Evolutionary conservation across 2,888 invertebrate genomes (phyloP), one percentile per base, ranked within the genome.

Genomic region (Macrosiphum euphorbiae): DNA sequence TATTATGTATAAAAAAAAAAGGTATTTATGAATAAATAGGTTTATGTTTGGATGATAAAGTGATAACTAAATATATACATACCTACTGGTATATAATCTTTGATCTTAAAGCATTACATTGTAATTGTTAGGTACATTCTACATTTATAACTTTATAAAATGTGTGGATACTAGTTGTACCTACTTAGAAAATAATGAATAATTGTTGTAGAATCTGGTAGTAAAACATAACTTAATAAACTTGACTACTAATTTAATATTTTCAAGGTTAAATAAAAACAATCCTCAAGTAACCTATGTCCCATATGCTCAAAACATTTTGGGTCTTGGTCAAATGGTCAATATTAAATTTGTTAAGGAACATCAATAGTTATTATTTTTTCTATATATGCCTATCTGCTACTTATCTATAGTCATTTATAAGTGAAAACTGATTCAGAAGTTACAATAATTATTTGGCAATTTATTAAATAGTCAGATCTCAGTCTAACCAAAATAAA

Each of bases 251-350:
- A 67, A 50, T 50, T 50, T 67, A 67, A 4, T 50, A 24, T 61
- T 87, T 92, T 87, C 87, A 92, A 92, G 92, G 92, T 92, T 87
- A 92, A 87, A 92, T 84, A 58, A 58, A 91, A 91, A 91, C 44
- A 16, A n/a, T 67, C 3, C 87, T 78, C 84, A 35, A 58, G 58
- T 91, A 91, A 87, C 50, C 20, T 87, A 50, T 87, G 13, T 91
- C 28, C 20, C 67, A 50, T 61, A n/a, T 90, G 61, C 24, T 78
- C 28, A 61, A n/a, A 67, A 91, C 41, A 55, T 92, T 35, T 90
- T 58, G 41, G 41, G 28, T 91, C 85, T 91, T 85, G 44, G 52
- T 91, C 55, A 91, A 85, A 85, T n/a, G n/a, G 41, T 90, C 44
- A 90, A 61, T 67, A 67, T 26, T 90, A 11, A 47, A 78, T n/a